A percentile compares a stretch with the other conserved stretches of the same genome.
phyloP scores from a whole-genome alignment of 2,888 invertebrate species.

The Bimastos eiseni region DNA sequence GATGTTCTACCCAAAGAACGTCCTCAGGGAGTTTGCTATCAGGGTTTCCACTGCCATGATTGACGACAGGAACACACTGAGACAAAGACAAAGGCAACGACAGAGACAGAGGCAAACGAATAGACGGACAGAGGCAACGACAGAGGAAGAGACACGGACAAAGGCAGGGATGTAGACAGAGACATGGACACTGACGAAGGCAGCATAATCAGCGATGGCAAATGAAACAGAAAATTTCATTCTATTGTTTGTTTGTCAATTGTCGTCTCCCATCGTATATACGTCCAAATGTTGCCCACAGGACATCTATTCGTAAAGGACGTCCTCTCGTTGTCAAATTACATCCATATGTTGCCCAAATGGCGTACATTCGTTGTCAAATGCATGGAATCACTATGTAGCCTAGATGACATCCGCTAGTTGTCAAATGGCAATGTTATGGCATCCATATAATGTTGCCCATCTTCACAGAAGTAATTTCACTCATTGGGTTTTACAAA shows the following conservation, averaged over 20 bases:
- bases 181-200: no score
- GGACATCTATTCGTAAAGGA: no score
- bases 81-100: not conserved
- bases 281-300: no score
- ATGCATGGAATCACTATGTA: no score
- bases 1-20: not conserved
- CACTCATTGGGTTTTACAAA: not conserved
- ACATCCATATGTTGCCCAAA: not conserved
- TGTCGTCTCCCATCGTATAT: no score
- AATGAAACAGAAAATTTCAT: not conserved
- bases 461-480: no score
- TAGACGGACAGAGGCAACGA: not conserved
- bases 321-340: not conserved
- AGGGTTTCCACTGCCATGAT: not conserved
- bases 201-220: not conserved
- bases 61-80: not conserved
- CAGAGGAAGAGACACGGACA: not conserved
- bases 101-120: not conserved
- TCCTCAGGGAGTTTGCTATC: not conserved
- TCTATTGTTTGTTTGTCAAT: not conserved
- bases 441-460: not conserved
- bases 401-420: not conserved
- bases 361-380: no score
- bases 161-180: not conserved
- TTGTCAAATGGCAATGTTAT: not conserved